Percentiles rank a stretch among this genome's conserved stretches.
phyloP scores from a whole-genome alignment of 1,140 invertebrate genomes.

The Trissolcus basalis region DNA sequence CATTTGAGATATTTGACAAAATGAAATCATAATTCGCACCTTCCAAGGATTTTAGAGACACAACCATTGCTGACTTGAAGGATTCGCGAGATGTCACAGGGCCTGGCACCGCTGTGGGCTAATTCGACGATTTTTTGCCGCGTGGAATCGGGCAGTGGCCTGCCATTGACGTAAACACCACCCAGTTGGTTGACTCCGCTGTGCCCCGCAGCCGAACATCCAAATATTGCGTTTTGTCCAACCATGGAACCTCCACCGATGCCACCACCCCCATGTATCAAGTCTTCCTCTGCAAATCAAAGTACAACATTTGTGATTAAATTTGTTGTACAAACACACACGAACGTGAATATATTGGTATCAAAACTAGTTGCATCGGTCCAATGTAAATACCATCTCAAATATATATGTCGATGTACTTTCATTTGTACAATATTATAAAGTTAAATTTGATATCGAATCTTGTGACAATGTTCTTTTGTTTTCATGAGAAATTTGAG shows the following conservation, averaged over 20 bases:
- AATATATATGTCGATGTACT: too few relatives aligned
- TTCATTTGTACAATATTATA: too few relatives aligned
- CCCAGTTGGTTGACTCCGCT: constrained; percentile 99
- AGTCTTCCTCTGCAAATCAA: constrained; percentile 74
- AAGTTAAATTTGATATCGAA: too few relatives aligned
- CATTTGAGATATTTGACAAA: not conserved
- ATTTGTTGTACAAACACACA: constrained; percentile 5
- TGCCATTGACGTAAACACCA: constrained; percentile 97
- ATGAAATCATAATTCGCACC: constrained; percentile 81
- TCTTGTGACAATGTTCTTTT: too few relatives aligned
- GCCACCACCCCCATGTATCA: constrained; percentile 75
- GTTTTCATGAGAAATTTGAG: too few relatives aligned
- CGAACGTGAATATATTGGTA: not conserved
- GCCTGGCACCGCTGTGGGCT: constrained; percentile 95
- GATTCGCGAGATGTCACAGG: constrained; percentile 98
- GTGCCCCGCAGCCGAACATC: constrained; percentile 89
- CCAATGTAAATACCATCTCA: too few relatives aligned
- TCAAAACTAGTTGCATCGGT: too few relatives aligned
- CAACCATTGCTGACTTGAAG: constrained; percentile 97
- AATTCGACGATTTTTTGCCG: constrained; percentile 98
- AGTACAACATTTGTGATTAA: constrained; percentile 42
- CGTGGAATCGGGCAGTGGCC: constrained; percentile 97
- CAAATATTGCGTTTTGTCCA: constrained; percentile 82
- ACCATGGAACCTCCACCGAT: constrained; percentile 74
- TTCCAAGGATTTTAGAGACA: constrained; percentile 95